These are phyloP conservation scores for Cyclina sinensis DNA, from an alignment of 1,140 invertebrate species.

Conservation along the genomic window DNA sequence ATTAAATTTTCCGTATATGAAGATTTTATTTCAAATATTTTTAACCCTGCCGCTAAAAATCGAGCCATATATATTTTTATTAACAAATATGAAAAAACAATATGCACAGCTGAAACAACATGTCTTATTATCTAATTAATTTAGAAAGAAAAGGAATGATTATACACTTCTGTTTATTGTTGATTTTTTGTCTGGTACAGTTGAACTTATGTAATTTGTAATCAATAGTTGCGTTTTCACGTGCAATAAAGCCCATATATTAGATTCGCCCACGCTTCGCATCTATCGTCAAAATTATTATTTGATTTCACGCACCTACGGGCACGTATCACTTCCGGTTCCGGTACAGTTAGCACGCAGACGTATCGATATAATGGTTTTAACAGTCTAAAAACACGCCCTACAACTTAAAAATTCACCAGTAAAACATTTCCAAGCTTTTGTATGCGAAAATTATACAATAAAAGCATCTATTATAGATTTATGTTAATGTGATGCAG, in stretches of 20 bases:
- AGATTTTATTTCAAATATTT: too few species aligned
- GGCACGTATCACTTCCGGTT: neutral
- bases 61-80: too few species aligned
- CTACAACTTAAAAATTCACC: slow-evolving; percentile 15
- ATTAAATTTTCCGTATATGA: too few species aligned
- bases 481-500: slow-evolving; percentile 3
- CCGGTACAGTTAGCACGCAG: neutral
- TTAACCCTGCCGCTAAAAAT: too few species aligned
- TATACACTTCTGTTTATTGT: too few species aligned
- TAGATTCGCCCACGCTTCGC: neutral
- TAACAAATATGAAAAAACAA: too few species aligned
- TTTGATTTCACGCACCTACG: slow-evolving; percentile 29
- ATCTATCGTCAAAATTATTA: neutral
- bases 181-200: too few species aligned
- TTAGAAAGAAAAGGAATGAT: too few species aligned
- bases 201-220: too few species aligned
- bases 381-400: neutral
- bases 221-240: too few species aligned
- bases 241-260: neutral
- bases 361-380: slow-evolving; percentile 32
- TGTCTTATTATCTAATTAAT: too few species aligned
- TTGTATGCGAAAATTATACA: neutral
- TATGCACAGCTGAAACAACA: too few species aligned
- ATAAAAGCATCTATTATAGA: neutral
- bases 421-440: neutral